Percentiles rank a stretch among this genome's conserved stretches.
Conservation (phyloP, 1,140 invertebrate species). For the Brachionus sp. region DNA sequence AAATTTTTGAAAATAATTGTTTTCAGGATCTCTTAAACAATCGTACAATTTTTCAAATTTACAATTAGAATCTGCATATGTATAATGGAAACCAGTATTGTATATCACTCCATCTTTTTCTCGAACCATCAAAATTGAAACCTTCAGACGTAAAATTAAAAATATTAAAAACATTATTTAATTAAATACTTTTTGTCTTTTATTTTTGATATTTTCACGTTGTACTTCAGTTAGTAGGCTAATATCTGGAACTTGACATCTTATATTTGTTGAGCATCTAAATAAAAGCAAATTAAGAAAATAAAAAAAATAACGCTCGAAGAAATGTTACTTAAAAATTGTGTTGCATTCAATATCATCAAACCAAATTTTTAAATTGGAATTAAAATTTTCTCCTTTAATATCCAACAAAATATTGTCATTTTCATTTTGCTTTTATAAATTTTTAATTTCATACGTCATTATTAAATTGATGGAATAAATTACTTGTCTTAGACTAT, state of each 20-base stretch:
- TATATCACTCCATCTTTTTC: slow-evolving; percentile 38
- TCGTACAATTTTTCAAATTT: background rate
- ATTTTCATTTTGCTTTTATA: slow-evolving; percentile 58
- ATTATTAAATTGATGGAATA: background rate
- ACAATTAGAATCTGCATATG: background rate
- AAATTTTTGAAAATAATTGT: background rate
- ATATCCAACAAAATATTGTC: slow-evolving; percentile 94
- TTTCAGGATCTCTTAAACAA: background rate
- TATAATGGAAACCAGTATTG: slow-evolving; percentile 42
- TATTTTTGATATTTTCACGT: background rate
- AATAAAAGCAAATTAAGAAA: background rate
- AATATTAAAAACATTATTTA: background rate
- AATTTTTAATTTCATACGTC: background rate
- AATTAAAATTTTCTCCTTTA: slow-evolving; percentile 95
- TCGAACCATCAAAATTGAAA: slow-evolving; percentile 14
- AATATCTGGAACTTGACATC: background rate
- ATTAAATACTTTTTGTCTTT: background rate
- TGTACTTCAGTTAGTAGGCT: background rate
- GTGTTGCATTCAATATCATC: slow-evolving; percentile 71
- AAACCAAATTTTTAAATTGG: slow-evolving; percentile 92
- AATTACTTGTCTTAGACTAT: slow-evolving; percentile 73
- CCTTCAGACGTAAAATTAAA: background rate
- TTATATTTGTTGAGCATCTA: slow-evolving; percentile 43
- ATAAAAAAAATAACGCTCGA: background rate
- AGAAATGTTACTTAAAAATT: slow-evolving; percentile 23